These are phyloP conservation scores for Cremastinae sp. DNA, from an alignment of 2,888 invertebrate species.

Conservation along the genomic window DNA sequence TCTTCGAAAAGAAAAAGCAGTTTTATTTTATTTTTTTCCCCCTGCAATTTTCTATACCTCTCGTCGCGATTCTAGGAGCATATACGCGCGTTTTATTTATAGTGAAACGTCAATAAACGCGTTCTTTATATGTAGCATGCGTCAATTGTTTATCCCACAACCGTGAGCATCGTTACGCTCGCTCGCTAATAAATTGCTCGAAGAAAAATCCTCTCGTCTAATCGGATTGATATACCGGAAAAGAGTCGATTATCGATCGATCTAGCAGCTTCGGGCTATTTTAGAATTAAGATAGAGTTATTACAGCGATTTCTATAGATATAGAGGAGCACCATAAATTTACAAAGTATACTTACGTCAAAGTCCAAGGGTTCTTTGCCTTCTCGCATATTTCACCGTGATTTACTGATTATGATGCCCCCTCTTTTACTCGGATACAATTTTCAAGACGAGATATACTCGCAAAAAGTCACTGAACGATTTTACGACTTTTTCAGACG, in stretches of 20 bases:
- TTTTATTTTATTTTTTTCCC: not conserved
- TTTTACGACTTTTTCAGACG: not conserved
- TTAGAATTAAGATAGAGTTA: slow-evolving; percentile 26
- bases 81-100: slow-evolving; percentile 37
- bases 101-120: slow-evolving; percentile 37
- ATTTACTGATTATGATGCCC: slow-evolving; percentile 18
- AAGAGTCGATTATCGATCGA: slow-evolving; percentile 48
- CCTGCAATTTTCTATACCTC: slow-evolving; percentile 1
- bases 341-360: slow-evolving; percentile 31
- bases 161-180: slow-evolving; percentile 8
- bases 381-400: slow-evolving; percentile 24
- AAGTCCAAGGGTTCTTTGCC: slow-evolving; percentile 45
- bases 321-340: slow-evolving; percentile 6
- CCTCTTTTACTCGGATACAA: not conserved
- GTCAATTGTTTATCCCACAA: slow-evolving; percentile 40
- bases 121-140: slow-evolving; percentile 9
- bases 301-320: slow-evolving; percentile 22
- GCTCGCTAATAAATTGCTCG: slow-evolving; percentile 2
- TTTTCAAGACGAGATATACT: not conserved
- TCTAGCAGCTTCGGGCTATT: slow-evolving; percentile 43
- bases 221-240: slow-evolving; percentile 35
- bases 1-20: slow-evolving; percentile 12
- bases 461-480: not conserved
- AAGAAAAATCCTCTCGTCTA: slow-evolving; percentile 7
- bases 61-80: not conserved